phyloP scores from a whole-genome alignment of 2,797 vertebrate species.

The Gymnothorax javanicus region DNA sequence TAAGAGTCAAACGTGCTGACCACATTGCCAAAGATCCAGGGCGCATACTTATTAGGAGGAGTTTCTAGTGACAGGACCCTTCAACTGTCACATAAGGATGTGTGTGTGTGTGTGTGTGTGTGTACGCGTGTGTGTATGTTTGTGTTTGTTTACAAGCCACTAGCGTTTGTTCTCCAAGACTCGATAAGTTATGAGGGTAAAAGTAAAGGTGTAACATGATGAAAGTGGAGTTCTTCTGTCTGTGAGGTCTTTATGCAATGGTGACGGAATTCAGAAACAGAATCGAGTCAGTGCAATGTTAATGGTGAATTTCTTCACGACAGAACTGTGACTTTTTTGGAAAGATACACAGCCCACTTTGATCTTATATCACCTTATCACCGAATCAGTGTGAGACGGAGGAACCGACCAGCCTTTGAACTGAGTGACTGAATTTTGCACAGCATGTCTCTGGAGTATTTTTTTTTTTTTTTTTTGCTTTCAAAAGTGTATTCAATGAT shows the following conservation, averaged over 20 bases:
- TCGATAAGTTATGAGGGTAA: neutral
- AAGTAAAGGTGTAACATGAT: neutral
- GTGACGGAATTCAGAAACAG: neutral
- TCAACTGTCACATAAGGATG: too few species aligned
- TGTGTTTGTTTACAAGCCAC: neutral
- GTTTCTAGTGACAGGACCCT: too few species aligned
- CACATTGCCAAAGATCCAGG: too few species aligned
- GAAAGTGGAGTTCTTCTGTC: neutral
- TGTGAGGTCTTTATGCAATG: neutral
- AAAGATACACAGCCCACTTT: neutral
- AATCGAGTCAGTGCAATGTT: neutral
- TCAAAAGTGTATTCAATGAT: neutral
- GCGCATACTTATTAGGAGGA: too few species aligned
- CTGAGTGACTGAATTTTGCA: neutral
- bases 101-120: too few species aligned
- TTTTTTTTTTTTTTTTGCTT: too few species aligned
- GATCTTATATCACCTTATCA: neutral
- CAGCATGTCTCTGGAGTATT: neutral
- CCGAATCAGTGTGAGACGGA: neutral
- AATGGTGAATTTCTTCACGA: neutral
- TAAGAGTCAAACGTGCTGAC: too few species aligned
- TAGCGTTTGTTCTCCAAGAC: neutral
- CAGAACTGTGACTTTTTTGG: neutral
- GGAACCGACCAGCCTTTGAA: neutral
- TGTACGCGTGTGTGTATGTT: neutral